phyloP scores from a whole-genome alignment of 2,113 vertebrate species.

The Girardinichthys multiradiatus region DNA sequence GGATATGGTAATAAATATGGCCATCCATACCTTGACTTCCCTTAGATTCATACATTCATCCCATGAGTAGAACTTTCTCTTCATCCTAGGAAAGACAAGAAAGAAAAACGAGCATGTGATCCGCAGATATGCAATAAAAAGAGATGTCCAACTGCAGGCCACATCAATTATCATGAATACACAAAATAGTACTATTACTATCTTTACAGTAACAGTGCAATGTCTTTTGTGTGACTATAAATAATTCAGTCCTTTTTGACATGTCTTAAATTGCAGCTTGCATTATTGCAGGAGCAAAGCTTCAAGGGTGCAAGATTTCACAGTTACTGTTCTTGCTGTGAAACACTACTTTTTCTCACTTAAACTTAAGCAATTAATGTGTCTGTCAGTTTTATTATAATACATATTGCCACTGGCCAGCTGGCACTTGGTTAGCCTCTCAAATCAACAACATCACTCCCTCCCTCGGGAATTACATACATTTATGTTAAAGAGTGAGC shows the following conservation, averaged over 20 bases:
- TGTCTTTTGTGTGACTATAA: constrained; percentile 37
- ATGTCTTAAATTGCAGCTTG: constrained; percentile 22
- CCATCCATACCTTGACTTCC: constrained; percentile 93
- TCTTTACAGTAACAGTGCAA: constrained; percentile 13
- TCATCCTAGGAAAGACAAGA: constrained; percentile 86
- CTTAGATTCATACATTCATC: constrained; percentile 98
- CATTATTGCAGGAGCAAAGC: constrained; percentile 9
- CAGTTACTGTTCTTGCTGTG: not conserved
- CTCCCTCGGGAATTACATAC: constrained; percentile 59
- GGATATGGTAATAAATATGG: too few relatives aligned
- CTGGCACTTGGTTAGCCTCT: constrained; percentile 10
- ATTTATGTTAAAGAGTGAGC: constrained; percentile 28
- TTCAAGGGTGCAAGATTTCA: not conserved
- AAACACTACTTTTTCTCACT: not conserved
- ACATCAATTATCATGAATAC: not conserved
- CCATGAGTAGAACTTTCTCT: constrained; percentile 99
- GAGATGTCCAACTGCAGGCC: not conserved
- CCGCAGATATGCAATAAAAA: not conserved
- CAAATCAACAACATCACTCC: constrained; percentile 9
- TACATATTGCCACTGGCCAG: not conserved
- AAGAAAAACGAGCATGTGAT: not conserved
- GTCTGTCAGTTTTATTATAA: not conserved
- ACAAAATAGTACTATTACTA: not conserved
- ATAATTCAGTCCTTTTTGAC: constrained; percentile 33
- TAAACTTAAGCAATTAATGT: not conserved